Evolutionary conservation across 2,888 invertebrate species (phyloP).

Genomic region (Parelbella ahira): DNA sequence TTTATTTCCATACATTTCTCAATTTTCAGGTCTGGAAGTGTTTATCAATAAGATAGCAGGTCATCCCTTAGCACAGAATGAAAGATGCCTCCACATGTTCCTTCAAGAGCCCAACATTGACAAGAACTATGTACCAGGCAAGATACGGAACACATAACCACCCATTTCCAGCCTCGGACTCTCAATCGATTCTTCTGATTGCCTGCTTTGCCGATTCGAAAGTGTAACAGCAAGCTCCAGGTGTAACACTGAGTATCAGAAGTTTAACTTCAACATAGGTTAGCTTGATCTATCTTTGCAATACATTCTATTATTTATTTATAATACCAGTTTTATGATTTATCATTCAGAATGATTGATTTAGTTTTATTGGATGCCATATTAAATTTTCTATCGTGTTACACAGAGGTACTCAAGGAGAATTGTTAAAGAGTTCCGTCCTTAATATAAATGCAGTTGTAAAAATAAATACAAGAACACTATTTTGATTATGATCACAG

Average conservation of each 20-base stretch:
- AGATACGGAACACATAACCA: conserved; percentile 95
- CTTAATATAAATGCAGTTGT: conserved; percentile 28
- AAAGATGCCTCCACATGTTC: conserved; percentile 99
- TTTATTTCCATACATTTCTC: too few relatives aligned
- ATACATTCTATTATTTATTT: conserved; percentile 1
- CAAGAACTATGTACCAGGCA: conserved; percentile 99
- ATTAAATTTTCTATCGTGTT: conserved; percentile 1
- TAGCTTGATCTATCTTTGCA: conserved; percentile 9
- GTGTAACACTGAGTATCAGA: conserved; percentile 3
- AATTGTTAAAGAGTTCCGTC: conserved; percentile 38
- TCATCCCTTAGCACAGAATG: conserved; percentile 99
- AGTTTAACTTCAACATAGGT: conserved; percentile 18
- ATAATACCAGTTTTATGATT: too few relatives aligned
- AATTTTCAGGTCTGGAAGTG: conserved; percentile 89
- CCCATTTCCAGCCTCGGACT: conserved; percentile 35
- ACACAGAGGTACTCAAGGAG: conserved; percentile 25
- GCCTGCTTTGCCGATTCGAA: conserved; percentile 17
- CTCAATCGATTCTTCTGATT: conserved; percentile 30
- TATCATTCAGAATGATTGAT: too few relatives aligned
- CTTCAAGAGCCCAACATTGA: conserved; percentile 98
- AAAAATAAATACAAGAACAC: conserved; percentile 28
- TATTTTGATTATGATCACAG: conserved; percentile 33
- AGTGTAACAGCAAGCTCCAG: conserved; percentile 5
- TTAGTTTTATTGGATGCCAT: too few relatives aligned
- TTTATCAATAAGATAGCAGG: conserved; percentile 99